Conservation (phyloP, 2,797 vertebrate genomes). For the Phrynocephalus vlangalii region DNA sequence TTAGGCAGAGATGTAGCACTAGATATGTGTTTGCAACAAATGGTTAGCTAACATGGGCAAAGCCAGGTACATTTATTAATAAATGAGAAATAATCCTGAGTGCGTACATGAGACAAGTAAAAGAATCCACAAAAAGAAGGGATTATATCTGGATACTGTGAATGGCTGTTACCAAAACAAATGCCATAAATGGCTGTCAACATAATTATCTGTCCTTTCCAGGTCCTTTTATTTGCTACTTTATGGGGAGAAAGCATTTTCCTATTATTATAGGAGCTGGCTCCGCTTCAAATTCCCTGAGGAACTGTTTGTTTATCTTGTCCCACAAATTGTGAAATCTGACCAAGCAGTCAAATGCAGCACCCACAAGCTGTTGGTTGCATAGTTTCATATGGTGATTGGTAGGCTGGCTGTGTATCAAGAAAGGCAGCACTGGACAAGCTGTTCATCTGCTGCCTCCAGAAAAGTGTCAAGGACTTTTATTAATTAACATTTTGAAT, state of each 20-base stretch:
- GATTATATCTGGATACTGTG: not conserved
- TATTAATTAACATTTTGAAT: slow-evolving; percentile 66
- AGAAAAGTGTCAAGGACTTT: slow-evolving; percentile 70
- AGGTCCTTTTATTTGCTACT: slow-evolving; percentile 12
- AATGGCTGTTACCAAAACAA: accelerated
- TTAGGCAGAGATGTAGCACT: too few species aligned
- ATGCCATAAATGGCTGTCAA: slow-evolving; percentile 23
- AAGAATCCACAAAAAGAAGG: not conserved
- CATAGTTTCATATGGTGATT: slow-evolving; percentile 37
- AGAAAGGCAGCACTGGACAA: slow-evolving; percentile 32
- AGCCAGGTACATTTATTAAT: too few species aligned
- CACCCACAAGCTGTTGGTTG: slow-evolving; percentile 42
- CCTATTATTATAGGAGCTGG: slow-evolving; percentile 33
- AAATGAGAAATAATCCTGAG: not conserved
- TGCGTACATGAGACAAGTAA: slow-evolving; percentile 4
- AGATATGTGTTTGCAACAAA: too few species aligned
- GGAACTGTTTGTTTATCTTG: slow-evolving; percentile 64
- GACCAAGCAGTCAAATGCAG: slow-evolving; percentile 57
- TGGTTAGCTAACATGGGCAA: too few species aligned
- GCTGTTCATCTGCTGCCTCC: slow-evolving; percentile 52
- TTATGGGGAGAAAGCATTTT: slow-evolving; percentile 25
- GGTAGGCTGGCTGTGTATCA: slow-evolving; percentile 36
- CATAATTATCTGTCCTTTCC: not conserved
- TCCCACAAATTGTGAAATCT: slow-evolving; percentile 63
- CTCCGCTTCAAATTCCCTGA: slow-evolving; percentile 50